Base-by-base conservation (phyloP, 2,888 invertebrate species). In the Trissoscelio sp. region DNA sequence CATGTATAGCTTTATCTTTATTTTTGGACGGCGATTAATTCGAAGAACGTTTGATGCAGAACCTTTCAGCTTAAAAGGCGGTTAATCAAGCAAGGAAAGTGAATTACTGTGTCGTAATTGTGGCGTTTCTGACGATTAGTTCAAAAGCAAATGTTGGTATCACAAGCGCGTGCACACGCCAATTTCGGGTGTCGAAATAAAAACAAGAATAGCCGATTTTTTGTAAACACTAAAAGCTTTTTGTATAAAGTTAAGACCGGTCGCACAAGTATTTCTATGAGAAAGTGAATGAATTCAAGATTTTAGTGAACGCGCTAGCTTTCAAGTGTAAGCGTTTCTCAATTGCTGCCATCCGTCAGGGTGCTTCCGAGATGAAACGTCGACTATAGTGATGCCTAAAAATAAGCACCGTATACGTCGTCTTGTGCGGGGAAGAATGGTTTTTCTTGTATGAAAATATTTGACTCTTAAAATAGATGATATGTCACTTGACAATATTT, bases 311-410 rank as follows among this genome's bases (percentile, higher is more conserved):
- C 74, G 81, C 81, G 58, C 62, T 55, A 44, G 80, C 75, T 83
- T 70, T 58, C 73, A 62, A 60, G 70, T 66, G 73, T 81, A 75
- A 80, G 80, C 81, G 79, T 83, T 79, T 82, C 83, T 85, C 83
- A 82, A 86, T 86, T 85, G 85, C 84, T 81, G 67, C 80, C 85
- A 86, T 85, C 79, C 84, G 83, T 86, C 85, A 86, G 79, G 83
- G 79, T 75, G 83, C 82, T 82, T 85, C 83, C 84, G 84, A 85
- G 80, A 83, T 79, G 82, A 81, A 75, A 78, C 78, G 78, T 57
- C 48, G 66, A 66, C 62, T 72, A 66, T 62, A 62, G 66, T 5
- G 31, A 34, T 28, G 20, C 31, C 80, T 80, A 80, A 80, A 80
- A 80, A 80, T 80, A 80, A 55, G 46, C 42, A 16, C 69, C 48